These are phyloP conservation scores for Clarias platycephalus DNA, from an alignment of 2,797 vertebrate genomes.

Conservation along the genomic window DNA sequence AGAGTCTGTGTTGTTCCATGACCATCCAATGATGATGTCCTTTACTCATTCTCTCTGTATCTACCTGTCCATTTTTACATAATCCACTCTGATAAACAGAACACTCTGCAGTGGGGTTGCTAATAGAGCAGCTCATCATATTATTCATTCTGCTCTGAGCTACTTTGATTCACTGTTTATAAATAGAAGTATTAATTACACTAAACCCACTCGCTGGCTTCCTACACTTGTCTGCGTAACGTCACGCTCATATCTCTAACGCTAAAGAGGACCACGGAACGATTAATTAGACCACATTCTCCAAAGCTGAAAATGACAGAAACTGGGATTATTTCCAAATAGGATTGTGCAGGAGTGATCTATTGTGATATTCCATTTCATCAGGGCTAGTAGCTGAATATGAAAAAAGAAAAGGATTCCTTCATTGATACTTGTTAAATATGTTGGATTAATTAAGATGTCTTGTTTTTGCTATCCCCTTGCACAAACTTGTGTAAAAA, in stretches of 20 bases:
- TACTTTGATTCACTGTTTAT: constrained; percentile 41
- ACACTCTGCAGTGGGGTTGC: constrained; percentile 17
- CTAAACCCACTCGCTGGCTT: constrained; percentile 15
- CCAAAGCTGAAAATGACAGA: background rate
- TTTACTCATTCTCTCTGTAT: background rate
- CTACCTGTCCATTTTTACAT: constrained; percentile 56
- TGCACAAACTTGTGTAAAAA: background rate
- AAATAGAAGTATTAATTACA: constrained; percentile 46
- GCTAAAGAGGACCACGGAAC: background rate
- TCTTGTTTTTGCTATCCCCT: background rate
- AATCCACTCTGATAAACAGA: constrained; percentile 53
- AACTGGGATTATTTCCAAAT: background rate
- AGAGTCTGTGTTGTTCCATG: background rate
- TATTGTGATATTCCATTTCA: background rate
- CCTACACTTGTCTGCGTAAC: background rate
- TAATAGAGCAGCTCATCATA: constrained; percentile 38
- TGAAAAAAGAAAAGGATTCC: background rate
- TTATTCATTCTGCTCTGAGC: constrained; percentile 38
- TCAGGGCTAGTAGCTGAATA: background rate
- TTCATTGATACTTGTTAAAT: background rate
- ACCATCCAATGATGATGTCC: constrained; percentile 1
- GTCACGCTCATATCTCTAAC: constrained; percentile 11
- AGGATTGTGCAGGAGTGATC: background rate
- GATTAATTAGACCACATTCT: background rate
- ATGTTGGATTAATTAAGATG: too few species aligned